A percentile compares a stretch with the other conserved stretches of the same genome.
These are phyloP conservation scores for Thaumatotibia leucotreta DNA, from an alignment of 1,140 invertebrate species.

Conservation along the genomic window DNA sequence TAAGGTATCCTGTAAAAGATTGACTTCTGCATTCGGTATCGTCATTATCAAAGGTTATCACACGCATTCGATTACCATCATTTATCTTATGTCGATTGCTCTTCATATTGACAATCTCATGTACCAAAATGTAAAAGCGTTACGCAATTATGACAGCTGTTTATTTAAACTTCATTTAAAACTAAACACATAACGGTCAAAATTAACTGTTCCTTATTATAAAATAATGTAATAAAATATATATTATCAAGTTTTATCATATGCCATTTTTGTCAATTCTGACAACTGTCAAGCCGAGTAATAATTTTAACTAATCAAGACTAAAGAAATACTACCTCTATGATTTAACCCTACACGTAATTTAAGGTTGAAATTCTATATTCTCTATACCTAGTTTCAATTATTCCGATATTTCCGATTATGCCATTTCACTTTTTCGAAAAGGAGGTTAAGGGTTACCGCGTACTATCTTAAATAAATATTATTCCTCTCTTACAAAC, in stretches of 20 bases:
- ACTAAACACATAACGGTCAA: constrained; percentile 1
- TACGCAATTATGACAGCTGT: not conserved
- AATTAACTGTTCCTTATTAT: constrained; percentile 10
- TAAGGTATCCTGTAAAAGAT: not conserved
- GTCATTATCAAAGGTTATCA: not conserved
- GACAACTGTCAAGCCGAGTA: no score
- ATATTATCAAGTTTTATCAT: not conserved
- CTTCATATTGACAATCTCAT: not conserved
- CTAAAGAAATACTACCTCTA: no score
- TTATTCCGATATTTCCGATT: no score
- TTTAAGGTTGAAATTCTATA: no score
- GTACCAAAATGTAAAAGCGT: not conserved
- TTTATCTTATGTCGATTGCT: not conserved
- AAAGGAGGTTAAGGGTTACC: no score
- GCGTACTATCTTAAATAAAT: no score
- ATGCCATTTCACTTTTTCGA: no score
- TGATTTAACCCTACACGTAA: no score
- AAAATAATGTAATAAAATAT: not conserved
- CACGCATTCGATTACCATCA: not conserved
- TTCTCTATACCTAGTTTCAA: no score
- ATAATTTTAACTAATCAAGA: no score
- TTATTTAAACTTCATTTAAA: not conserved
- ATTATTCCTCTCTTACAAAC: no score
- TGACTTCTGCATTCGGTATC: not conserved
- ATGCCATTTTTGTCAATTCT: not conserved